Percentiles rank a stretch among this genome's conserved stretches.
phyloP scores from a whole-genome alignment of 2,113 vertebrate species.

The Grallaria varia region DNA sequence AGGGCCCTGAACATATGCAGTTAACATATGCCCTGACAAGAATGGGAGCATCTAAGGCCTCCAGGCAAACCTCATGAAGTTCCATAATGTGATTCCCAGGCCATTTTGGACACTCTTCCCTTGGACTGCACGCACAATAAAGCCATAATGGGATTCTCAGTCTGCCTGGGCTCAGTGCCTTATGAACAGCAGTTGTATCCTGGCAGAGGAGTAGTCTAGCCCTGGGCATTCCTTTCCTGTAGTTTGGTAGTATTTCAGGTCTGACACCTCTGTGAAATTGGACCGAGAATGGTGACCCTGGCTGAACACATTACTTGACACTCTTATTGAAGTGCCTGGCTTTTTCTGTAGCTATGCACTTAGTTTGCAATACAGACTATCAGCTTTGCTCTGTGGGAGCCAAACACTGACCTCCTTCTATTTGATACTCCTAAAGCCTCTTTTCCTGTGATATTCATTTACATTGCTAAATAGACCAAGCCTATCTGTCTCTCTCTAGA shows the following conservation, averaged over 20 bases:
- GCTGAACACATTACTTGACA: background rate
- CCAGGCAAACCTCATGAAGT: background rate
- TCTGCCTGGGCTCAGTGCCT: background rate
- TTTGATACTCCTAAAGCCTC: background rate
- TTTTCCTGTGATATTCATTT: constrained; percentile 14
- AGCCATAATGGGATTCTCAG: constrained; percentile 13
- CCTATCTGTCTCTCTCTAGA: background rate
- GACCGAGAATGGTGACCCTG: background rate
- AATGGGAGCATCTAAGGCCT: constrained; percentile 40
- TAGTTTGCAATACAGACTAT: background rate
- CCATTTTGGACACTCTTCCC: background rate
- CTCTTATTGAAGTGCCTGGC: background rate
- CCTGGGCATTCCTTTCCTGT: background rate
- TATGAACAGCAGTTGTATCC: background rate
- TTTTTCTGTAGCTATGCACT: background rate
- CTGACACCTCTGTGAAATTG: background rate
- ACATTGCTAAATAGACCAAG: background rate
- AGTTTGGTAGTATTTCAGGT: background rate
- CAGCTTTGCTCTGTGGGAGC: background rate
- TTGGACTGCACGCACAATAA: background rate
- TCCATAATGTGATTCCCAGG: constrained; percentile 35
- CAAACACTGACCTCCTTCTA: background rate
- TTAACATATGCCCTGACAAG: background rate
- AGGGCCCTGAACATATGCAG: background rate
- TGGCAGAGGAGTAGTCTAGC: background rate